Base-by-base conservation (phyloP, 1,140 invertebrate genomes). In the Euura saliciscinereae region DNA sequence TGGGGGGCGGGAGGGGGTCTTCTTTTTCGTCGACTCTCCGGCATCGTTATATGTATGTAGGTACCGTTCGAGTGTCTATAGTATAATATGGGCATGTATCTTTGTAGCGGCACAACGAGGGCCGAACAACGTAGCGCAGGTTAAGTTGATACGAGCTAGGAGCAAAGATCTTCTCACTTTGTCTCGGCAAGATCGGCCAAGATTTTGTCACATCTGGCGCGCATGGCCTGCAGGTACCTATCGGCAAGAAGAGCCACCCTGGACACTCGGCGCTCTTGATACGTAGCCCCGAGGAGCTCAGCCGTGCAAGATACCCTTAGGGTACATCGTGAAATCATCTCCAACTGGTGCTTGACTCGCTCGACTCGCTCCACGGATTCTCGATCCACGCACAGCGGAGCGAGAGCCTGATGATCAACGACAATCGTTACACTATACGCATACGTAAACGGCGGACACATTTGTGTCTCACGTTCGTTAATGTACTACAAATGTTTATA, bases 331-430 rank as follows among this genome's bases (percentile, higher is more conserved):
- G 78, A 75, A 28, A 88, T 83, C 80, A 84, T 86, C 65, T 84
- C 77, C 28, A 88, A 75, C 72, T 84, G 84, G 71, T 80, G 80
- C 44, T 80, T 80, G n/a, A 82, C 81, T 28, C 76, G 80, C 44
- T 87, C 85, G 44, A 88, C 81, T 64, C 81, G 82, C 65, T 86
- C 85, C 67, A 86, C 77, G 2, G 86, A 86, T 45, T 87, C 86
- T 69, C 82, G 84, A 66, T 87, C 84, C 68, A 78, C 82, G 74
- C 86, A 87, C 69, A 86, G 75, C 13, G 80, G 83, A 44, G 82
- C 84, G 46, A 88, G 71, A 44, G 83, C 82, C 86, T 88, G 74
- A 79, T 68, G 76, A 73, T 59, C 51, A 59, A 59, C 51, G 51
- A n/a, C 51, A 59, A 59, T 8, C 28, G 1, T 28, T 28, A 28